Conservation (phyloP, 2,113 vertebrate genomes). For the Cyrtonyx montezumae region DNA sequence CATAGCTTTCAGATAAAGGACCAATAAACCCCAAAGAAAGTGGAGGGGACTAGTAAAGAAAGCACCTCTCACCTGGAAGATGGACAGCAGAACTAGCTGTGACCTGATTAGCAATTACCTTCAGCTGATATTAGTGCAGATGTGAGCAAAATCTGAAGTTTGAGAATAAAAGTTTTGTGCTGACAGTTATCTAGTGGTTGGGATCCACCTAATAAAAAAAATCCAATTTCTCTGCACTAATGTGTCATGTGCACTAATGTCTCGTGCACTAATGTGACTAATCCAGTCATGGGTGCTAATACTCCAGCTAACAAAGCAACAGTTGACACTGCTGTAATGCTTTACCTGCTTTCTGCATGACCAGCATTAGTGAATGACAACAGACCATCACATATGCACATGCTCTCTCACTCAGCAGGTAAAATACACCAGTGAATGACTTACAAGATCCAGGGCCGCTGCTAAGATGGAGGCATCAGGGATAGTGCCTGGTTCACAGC, state of each 20-base stretch:
- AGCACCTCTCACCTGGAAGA: neutral
- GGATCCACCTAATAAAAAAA: neutral
- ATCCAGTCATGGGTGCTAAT: neutral
- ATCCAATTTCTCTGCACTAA: neutral
- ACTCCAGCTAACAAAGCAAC: neutral
- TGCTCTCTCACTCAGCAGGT: neutral
- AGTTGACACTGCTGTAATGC: neutral
- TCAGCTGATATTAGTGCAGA: neutral
- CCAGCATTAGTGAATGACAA: neutral
- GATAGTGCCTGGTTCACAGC: slow-evolving; percentile 97
- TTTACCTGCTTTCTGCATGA: neutral
- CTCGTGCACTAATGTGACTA: no score
- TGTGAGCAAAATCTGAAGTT: neutral
- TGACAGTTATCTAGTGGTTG: neutral
- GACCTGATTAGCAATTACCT: neutral
- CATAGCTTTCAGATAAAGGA: neutral
- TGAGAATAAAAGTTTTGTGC: neutral
- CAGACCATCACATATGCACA: fast-evolving
- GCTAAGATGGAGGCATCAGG: slow-evolving; percentile 97
- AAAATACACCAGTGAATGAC: neutral
- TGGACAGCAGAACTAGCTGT: neutral
- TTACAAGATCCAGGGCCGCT: slow-evolving; percentile 94
- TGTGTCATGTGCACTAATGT: no score
- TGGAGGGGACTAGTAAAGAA: neutral
- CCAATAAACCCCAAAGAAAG: neutral